These are phyloP conservation scores for Apodemus speciosus DNA, from an alignment of 2,113 vertebrate genomes.

Conservation along the genomic window DNA sequence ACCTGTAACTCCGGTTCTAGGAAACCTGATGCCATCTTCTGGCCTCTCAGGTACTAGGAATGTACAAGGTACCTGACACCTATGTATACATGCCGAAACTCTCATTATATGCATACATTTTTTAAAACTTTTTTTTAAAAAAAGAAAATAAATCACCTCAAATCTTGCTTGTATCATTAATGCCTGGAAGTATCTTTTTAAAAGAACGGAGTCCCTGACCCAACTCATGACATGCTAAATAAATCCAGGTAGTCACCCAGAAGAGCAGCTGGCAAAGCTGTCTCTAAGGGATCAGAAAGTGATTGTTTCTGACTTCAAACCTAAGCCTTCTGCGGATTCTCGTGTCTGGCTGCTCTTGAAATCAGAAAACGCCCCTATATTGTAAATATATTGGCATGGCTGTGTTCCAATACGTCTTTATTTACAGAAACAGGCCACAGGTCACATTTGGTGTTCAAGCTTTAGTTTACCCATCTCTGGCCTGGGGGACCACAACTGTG, in stretches of 20 bases:
- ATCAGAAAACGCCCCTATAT: not conserved
- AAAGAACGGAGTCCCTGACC: not conserved
- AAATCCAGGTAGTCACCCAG: not conserved
- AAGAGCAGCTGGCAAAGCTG: not conserved
- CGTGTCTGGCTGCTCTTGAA: not conserved
- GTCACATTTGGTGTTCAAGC: not conserved
- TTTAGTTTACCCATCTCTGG: not conserved
- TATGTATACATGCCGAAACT: not conserved
- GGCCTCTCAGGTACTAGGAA: not conserved
- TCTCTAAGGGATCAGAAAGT: not conserved
- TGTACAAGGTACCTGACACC: not conserved
- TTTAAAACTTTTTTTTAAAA: not conserved
- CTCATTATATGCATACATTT: too few relatives aligned
- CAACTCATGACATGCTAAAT: not conserved
- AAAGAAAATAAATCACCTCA: not conserved
- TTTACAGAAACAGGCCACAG: slow-evolving; percentile 1
- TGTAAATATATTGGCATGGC: not conserved
- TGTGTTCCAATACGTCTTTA: slow-evolving; percentile 9
- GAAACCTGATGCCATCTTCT: not conserved
- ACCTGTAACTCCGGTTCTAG: not conserved
- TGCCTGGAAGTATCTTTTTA: not conserved
- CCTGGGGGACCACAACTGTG: not conserved
- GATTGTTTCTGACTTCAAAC: not conserved
- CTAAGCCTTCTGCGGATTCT: not conserved
- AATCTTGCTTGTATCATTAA: not conserved